Evolutionary conservation across 2,797 vertebrate species (phyloP).

Genomic region (Naso thynnoides): DNA sequence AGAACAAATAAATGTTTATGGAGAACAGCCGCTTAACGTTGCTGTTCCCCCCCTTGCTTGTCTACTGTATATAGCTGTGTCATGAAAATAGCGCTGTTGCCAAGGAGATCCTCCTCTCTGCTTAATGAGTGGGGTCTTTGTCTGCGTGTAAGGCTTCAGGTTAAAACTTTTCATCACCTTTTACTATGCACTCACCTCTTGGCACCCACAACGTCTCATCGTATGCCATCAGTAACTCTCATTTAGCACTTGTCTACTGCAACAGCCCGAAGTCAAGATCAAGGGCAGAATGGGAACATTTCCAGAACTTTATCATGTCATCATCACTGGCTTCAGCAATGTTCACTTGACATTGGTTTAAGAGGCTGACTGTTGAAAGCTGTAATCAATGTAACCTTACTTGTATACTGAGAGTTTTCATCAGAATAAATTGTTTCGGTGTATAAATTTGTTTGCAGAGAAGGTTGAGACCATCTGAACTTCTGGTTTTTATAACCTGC

Average conservation of each 20-base stretch:
- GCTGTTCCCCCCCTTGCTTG: slow-evolving; percentile 38
- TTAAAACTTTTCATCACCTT: slow-evolving; percentile 70
- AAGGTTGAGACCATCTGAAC: neutral
- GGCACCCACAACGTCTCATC: slow-evolving; percentile 41
- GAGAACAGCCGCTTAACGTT: slow-evolving; percentile 39
- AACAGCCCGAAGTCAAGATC: slow-evolving; percentile 28
- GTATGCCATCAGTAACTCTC: slow-evolving; percentile 16
- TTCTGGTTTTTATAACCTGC: neutral
- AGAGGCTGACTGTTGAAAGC: neutral
- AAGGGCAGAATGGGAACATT: slow-evolving; percentile 20
- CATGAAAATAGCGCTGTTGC: slow-evolving; percentile 58
- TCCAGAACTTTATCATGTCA: slow-evolving; percentile 28
- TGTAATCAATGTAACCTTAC: neutral
- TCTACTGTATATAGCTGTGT: slow-evolving; percentile 24
- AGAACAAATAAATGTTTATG: slow-evolving; percentile 72
- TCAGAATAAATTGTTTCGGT: neutral
- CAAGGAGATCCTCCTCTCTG: slow-evolving; percentile 52
- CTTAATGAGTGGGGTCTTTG: slow-evolving; percentile 64
- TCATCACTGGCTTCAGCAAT: neutral
- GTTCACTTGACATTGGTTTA: neutral
- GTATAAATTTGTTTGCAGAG: neutral
- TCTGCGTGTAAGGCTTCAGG: slow-evolving; percentile 43
- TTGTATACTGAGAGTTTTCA: neutral
- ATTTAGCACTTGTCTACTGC: slow-evolving; percentile 13
- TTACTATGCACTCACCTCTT: slow-evolving; percentile 46